A percentile compares a stretch with the other conserved stretches of the same genome.
These are phyloP conservation scores for Macrotus californicus DNA, from an alignment of 2,113 vertebrate genomes.

Conservation along the genomic window DNA sequence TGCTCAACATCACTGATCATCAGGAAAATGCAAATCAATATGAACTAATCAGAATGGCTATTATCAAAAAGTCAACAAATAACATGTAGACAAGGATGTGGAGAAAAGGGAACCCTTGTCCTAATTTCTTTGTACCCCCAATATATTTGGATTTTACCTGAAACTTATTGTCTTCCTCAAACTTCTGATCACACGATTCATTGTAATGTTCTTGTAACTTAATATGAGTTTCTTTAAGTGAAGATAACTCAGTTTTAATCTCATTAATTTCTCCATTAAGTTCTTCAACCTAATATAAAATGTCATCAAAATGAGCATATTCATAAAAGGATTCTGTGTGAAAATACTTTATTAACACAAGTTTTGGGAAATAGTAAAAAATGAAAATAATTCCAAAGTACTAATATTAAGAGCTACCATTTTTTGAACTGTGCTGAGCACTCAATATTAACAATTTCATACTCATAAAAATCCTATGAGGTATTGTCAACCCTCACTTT, in stretches of 20 bases:
- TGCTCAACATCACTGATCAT: background rate
- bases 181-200: conserved; percentile 61
- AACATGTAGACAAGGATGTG: background rate
- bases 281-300: conserved; percentile 76
- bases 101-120: background rate
- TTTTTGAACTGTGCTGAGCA: background rate
- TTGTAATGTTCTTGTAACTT: conserved; percentile 73
- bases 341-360: background rate
- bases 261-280: conserved; percentile 74
- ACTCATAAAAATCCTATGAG: background rate
- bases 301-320: conserved; percentile 38
- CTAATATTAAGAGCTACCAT: background rate
- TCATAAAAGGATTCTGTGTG: background rate
- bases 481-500: background rate
- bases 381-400: background rate
- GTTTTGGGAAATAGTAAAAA: conserved; percentile 19
- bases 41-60: background rate
- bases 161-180: conserved; percentile 56
- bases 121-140: background rate
- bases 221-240: conserved; percentile 73
- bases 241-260: conserved; percentile 78
- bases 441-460: background rate
- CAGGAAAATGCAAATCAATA: background rate
- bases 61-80: background rate
- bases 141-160: conserved; percentile 74